phyloP scores from a whole-genome alignment of 2,113 vertebrate species.

The Calonectris borealis region DNA sequence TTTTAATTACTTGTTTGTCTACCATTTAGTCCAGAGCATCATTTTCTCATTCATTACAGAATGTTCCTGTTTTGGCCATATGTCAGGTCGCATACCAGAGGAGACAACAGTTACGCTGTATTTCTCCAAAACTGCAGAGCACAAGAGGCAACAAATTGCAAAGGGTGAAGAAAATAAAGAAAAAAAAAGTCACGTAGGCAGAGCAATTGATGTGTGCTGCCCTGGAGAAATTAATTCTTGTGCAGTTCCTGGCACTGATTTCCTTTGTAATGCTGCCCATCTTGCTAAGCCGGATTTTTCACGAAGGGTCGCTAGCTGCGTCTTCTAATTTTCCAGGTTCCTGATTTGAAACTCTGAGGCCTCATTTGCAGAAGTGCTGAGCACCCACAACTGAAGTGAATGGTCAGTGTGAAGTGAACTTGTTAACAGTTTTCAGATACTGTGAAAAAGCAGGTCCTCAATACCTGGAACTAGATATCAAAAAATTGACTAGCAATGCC shows the following conservation, averaged over 20 bases:
- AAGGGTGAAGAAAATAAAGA: neutral
- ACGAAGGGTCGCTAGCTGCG: neutral
- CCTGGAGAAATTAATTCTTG: neutral
- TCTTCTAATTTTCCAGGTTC: conserved; percentile 11
- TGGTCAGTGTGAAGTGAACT: neutral
- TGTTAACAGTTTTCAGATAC: neutral
- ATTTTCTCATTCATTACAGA: neutral
- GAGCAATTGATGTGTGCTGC: neutral
- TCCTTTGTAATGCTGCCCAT: neutral
- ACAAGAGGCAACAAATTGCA: neutral
- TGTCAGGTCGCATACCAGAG: neutral
- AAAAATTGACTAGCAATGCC: neutral
- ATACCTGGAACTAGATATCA: neutral
- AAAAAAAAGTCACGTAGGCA: neutral
- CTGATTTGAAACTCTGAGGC: neutral
- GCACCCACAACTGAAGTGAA: neutral
- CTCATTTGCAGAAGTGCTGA: neutral
- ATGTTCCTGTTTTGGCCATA: neutral
- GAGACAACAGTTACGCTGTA: neutral
- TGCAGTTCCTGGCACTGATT: neutral
- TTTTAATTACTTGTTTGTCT: neutral
- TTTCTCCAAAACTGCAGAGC: neutral
- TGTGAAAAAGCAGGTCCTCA: neutral
- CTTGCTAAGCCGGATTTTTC: neutral
- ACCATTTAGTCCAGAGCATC: neutral